Evolutionary conservation across 2,888 invertebrate species (phyloP).

Genomic region (Entomobrya proxima): DNA sequence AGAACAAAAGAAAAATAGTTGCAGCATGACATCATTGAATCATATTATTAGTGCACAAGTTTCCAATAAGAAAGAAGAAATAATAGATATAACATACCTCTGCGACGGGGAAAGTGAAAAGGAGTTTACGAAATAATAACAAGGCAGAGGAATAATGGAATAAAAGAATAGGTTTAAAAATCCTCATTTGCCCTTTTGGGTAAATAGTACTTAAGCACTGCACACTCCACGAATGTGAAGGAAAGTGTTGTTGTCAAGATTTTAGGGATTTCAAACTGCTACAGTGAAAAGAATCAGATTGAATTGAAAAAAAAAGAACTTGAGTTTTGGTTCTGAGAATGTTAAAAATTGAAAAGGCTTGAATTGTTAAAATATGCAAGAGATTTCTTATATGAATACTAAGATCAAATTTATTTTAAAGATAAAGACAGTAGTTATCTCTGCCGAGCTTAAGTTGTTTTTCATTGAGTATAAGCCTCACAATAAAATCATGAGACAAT

Average conservation of each 20-base stretch:
- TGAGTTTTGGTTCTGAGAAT: too few relatives aligned
- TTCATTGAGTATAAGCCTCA: too few relatives aligned
- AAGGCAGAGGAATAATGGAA: not conserved
- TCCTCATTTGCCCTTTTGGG: constrained; percentile 11
- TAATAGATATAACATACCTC: not conserved
- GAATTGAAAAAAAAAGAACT: too few relatives aligned
- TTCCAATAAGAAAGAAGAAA: not conserved
- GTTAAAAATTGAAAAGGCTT: too few relatives aligned
- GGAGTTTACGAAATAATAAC: not conserved
- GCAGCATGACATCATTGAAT: not conserved
- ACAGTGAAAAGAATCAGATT: too few relatives aligned
- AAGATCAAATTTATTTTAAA: too few relatives aligned
- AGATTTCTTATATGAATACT: too few relatives aligned
- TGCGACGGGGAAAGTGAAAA: not conserved
- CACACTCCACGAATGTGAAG: not conserved
- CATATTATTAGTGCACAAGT: not conserved
- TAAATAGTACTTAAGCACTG: constrained; percentile 6
- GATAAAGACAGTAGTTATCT: too few relatives aligned
- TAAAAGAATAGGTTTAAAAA: not conserved
- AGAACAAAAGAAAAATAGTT: not conserved
- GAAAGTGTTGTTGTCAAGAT: not conserved
- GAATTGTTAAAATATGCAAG: too few relatives aligned
- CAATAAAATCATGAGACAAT: too few relatives aligned
- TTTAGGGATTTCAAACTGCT: too few relatives aligned
- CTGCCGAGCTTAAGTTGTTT: too few relatives aligned